Percentiles rank a stretch among this genome's conserved stretches.
Evolutionary conservation across 2,888 invertebrate species (phyloP).

Genomic region (Drosophila testacea): DNA sequence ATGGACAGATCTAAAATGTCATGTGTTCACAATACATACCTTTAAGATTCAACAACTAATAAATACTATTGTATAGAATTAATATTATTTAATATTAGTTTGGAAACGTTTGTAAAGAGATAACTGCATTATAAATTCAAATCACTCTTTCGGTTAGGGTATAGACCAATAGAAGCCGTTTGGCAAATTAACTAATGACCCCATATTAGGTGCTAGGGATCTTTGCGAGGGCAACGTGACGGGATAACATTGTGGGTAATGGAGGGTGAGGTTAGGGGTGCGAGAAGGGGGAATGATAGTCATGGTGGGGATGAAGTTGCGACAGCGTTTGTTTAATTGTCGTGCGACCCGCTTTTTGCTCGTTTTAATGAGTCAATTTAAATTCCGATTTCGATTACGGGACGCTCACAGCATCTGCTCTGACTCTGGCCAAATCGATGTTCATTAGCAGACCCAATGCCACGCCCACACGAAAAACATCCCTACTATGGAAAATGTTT

Average conservation of each 20-base stretch:
- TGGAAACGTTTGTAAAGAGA: too few relatives aligned
- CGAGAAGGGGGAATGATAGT: neutral
- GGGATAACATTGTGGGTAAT: constrained; percentile 9
- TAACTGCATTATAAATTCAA: neutral
- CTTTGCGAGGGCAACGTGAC: constrained; percentile 11
- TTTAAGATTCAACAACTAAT: too few relatives aligned
- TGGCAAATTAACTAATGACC: constrained; percentile 80
- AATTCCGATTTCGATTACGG: constrained; percentile 81
- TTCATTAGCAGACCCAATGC: constrained; percentile 70
- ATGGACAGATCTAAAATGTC: too few relatives aligned
- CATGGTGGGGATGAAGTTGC: constrained; percentile 7
- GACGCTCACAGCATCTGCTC: constrained; percentile 40
- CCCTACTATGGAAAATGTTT: constrained; percentile 24
- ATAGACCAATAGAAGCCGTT: constrained; percentile 54
- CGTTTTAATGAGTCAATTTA: constrained; percentile 81
- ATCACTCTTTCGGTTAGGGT: constrained; percentile 18
- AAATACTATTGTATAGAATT: too few relatives aligned
- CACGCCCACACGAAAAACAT: constrained; percentile 35
- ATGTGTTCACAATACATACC: too few relatives aligned
- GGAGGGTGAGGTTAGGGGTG: neutral
- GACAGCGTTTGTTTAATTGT: constrained; percentile 76
- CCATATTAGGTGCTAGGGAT: constrained; percentile 52
- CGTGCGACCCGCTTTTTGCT: constrained; percentile 78
- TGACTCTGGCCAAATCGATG: constrained; percentile 75
- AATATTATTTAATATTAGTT: too few relatives aligned